Evolutionary conservation across 2,113 vertebrate genomes (phyloP).

Genomic region (Octodon degus): DNA sequence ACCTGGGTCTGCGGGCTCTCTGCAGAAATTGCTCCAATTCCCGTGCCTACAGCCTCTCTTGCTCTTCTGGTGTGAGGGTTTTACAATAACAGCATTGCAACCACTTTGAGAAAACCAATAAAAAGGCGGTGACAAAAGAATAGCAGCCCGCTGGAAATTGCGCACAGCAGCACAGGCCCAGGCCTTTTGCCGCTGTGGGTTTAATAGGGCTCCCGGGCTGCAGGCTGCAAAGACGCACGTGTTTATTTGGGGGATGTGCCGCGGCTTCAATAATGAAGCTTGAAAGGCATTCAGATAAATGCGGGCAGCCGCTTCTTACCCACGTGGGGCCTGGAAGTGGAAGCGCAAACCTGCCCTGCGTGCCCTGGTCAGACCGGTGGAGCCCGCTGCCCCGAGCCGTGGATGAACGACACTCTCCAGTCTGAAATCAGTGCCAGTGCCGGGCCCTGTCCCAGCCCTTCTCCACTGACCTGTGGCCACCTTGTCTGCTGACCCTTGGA

Average conservation of each 20-base stretch:
- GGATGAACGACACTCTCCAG: neutral
- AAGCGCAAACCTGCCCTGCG: neutral
- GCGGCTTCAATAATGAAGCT: slow-evolving; percentile 78
- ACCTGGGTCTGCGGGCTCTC: slow-evolving; percentile 44
- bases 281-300: slow-evolving; percentile 67
- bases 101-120: slow-evolving; percentile 82
- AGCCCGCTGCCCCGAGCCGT: neutral
- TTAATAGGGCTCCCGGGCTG: slow-evolving; percentile 77
- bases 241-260: slow-evolving; percentile 78
- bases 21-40: slow-evolving; percentile 74
- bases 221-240: slow-evolving; percentile 71
- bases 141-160: slow-evolving; percentile 79
- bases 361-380: neutral
- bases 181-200: slow-evolving; percentile 72
- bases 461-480: neutral
- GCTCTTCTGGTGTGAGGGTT: slow-evolving; percentile 76
- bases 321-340: neutral
- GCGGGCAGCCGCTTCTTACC: slow-evolving; percentile 44
- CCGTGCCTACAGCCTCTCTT: slow-evolving; percentile 45
- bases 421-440: neutral
- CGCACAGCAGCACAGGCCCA: slow-evolving; percentile 67
- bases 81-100: slow-evolving; percentile 83
- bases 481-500: neutral
- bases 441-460: neutral
- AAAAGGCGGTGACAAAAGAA: slow-evolving; percentile 83